phyloP scores from a whole-genome alignment of 2,113 vertebrate genomes.

The Genyomyrus donnyi region DNA sequence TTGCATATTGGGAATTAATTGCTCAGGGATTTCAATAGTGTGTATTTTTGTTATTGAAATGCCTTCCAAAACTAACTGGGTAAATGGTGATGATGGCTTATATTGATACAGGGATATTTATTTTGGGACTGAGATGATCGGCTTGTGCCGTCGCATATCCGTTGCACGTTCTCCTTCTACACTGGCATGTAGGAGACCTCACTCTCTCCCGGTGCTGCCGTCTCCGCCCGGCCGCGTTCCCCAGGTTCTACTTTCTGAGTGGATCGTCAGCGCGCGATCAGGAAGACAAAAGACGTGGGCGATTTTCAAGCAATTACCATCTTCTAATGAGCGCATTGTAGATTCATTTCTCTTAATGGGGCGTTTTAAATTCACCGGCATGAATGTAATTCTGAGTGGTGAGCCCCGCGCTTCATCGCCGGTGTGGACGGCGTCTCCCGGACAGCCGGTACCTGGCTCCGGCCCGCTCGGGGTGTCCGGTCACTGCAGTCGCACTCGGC shows the following conservation, averaged over 20 bases:
- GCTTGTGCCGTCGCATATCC: background rate
- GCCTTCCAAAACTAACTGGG: background rate
- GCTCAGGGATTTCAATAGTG: background rate
- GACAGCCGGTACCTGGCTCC: background rate
- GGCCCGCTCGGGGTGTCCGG: background rate
- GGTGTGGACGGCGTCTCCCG: background rate
- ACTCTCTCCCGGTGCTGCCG: background rate
- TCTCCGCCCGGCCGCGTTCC: background rate
- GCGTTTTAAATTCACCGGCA: conserved; percentile 13
- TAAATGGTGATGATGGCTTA: background rate
- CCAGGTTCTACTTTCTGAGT: background rate
- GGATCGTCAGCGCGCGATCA: background rate
- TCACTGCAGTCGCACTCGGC: background rate
- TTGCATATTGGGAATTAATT: background rate
- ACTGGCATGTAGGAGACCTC: background rate
- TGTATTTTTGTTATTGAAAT: background rate
- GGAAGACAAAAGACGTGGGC: background rate
- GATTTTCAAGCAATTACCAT: conserved; percentile 7
- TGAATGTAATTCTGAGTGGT: background rate
- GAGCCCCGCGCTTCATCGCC: background rate
- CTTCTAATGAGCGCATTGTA: background rate
- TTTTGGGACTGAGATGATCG: background rate
- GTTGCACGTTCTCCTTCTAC: background rate
- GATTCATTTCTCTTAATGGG: conserved; percentile 4
- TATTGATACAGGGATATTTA: background rate